Percentiles rank a stretch among this genome's conserved stretches.
Evolutionary conservation across 2,113 vertebrate genomes (phyloP).

Genomic region (Cygnus atratus): DNA sequence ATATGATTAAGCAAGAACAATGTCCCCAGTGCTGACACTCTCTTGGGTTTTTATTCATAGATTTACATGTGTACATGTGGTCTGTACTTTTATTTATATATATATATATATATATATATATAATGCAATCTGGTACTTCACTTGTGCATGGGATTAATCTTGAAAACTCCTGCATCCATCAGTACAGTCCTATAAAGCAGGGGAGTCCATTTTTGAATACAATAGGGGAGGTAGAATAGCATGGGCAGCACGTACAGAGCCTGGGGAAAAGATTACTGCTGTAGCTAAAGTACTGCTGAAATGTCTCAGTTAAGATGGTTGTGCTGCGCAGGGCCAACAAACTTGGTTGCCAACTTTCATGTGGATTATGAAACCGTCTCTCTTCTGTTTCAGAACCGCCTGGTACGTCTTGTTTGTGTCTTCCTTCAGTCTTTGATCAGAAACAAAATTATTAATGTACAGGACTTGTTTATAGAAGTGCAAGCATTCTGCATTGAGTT

Average conservation of each 20-base stretch:
- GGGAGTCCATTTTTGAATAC: not conserved
- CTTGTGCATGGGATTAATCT: not conserved
- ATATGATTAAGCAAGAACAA: not conserved
- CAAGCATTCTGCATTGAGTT: constrained; percentile 99
- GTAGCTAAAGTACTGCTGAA: not conserved
- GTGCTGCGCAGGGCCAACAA: not conserved
- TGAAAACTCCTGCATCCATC: not conserved
- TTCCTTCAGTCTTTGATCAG: constrained; percentile 98
- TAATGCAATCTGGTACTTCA: not conserved
- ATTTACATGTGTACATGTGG: no score
- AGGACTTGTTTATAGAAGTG: constrained; percentile 99
- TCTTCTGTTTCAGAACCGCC: constrained; percentile 85
- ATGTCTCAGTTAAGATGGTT: no score
- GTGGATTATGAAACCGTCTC: not conserved
- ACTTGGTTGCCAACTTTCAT: not conserved
- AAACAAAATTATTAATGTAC: constrained; percentile 99
- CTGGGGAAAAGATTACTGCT: not conserved
- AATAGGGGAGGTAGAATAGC: not conserved
- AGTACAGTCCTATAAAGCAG: not conserved
- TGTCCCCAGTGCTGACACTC: not conserved
- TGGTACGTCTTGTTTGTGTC: constrained; percentile 97
- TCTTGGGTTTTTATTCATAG: not conserved
- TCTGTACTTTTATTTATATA: no score
- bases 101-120: no score
- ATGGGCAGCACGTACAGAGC: not conserved